Conservation (phyloP, 2,797 vertebrate species). For the Loriculus beryllinus region DNA sequence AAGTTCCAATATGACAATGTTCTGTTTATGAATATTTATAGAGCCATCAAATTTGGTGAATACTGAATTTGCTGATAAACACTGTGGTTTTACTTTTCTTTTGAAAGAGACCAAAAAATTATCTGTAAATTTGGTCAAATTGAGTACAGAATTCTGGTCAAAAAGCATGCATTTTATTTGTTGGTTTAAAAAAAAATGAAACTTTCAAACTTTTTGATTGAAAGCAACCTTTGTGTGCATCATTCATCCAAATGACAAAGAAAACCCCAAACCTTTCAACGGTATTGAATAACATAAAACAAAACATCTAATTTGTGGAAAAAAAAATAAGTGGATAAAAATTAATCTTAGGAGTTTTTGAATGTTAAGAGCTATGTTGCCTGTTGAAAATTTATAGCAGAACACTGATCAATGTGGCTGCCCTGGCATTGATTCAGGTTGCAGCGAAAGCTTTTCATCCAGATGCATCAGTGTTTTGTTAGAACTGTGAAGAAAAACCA, state of each 20-base stretch:
- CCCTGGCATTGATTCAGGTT: neutral
- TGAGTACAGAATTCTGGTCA: neutral
- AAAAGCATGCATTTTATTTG: neutral
- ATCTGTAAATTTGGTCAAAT: constrained; percentile 16
- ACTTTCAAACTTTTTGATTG: neutral
- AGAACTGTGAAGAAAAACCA: neutral
- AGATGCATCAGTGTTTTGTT: neutral
- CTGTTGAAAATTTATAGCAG: neutral
- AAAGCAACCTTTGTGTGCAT: neutral
- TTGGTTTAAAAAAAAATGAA: neutral
- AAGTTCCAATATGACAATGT: constrained; percentile 9
- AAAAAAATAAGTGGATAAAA: neutral
- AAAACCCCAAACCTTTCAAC: accelerated
- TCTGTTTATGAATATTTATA: constrained; percentile 45
- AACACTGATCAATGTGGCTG: neutral
- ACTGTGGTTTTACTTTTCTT: neutral
- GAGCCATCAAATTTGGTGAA: neutral
- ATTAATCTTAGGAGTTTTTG: neutral
- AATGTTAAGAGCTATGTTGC: neutral
- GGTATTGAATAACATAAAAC: neutral
- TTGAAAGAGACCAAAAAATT: neutral
- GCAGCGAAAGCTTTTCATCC: neutral
- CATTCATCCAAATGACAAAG: neutral
- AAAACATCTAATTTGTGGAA: neutral
- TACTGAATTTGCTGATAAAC: neutral